Evolutionary conservation across 2,113 vertebrate genomes (phyloP).

Genomic region (Piprites chloris): DNA sequence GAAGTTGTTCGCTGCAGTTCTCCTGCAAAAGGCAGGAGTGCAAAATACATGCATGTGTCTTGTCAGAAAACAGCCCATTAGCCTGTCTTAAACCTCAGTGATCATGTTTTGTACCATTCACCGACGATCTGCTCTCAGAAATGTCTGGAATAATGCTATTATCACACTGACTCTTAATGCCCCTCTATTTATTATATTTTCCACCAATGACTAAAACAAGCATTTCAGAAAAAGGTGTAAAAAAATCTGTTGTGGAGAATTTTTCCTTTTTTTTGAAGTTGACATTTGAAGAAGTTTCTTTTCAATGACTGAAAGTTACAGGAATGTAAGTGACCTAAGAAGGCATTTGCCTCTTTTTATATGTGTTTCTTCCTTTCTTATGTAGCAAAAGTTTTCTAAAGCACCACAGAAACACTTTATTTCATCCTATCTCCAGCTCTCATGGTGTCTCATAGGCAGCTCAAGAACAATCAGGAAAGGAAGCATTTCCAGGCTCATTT

Average conservation of each 20-base stretch:
- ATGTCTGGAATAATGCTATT: background rate
- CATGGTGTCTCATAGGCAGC: background rate
- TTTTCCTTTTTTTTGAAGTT: background rate
- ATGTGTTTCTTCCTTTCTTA: background rate
- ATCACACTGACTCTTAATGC: background rate
- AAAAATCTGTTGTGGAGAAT: background rate
- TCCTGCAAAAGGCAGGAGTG: background rate
- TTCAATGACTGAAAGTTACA: background rate
- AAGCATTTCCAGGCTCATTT: background rate
- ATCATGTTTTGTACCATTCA: background rate
- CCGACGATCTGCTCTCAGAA: background rate
- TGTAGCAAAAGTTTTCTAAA: background rate
- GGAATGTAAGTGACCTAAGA: background rate
- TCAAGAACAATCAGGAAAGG: background rate
- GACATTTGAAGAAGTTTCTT: background rate
- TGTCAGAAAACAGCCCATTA: background rate
- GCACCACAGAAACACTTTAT: background rate
- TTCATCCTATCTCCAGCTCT: background rate
- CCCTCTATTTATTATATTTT: background rate
- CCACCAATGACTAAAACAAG: background rate
- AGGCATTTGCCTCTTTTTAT: background rate
- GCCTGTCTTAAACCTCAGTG: background rate
- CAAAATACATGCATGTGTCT: fast-evolving
- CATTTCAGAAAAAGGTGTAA: background rate
- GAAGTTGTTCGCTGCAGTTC: background rate